A percentile compares a stretch with the other conserved stretches of the same genome.
Conservation (phyloP, 2,113 vertebrate species). For the Mobula hypostoma region DNA sequence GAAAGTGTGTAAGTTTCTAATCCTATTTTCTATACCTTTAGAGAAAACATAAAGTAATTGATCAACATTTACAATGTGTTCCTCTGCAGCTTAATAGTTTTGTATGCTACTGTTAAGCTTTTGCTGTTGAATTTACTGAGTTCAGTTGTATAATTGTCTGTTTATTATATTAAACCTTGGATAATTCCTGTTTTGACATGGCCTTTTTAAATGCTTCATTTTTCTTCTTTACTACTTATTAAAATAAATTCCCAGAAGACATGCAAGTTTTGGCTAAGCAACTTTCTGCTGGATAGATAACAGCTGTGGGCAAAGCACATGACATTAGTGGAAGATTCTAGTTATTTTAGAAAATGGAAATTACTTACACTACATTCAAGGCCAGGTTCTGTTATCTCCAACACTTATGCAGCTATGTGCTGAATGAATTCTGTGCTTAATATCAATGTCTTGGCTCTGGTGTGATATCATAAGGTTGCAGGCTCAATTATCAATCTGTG, state of each 20-base stretch:
- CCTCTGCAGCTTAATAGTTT: not conserved
- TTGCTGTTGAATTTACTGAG: constrained; percentile 4
- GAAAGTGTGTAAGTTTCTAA: not conserved
- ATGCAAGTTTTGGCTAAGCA: not conserved
- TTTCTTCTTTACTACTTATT: constrained; percentile 10
- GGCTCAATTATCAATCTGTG: not conserved
- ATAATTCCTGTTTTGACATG: not conserved
- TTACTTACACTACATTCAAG: constrained; percentile 27
- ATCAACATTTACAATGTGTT: not conserved
- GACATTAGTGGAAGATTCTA: constrained; percentile 12
- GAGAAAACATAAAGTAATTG: not conserved
- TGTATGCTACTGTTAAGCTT: not conserved
- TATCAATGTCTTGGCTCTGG: not conserved
- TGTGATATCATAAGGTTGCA: constrained; percentile 1
- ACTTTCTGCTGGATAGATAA: constrained; percentile 19
- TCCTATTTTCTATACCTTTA: not conserved
- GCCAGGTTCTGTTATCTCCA: constrained; percentile 14
- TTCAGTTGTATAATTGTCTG: not conserved
- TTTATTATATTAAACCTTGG: not conserved
- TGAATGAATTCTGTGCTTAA: not conserved
- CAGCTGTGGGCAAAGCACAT: constrained; percentile 14
- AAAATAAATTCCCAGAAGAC: constrained; percentile 31
- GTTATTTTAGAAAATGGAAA: constrained; percentile 27
- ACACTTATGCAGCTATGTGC: not conserved
- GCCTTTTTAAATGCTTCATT: constrained; percentile 1